Base-by-base conservation (phyloP, 1,140 invertebrate species). In the Drosophila rhopaloa region DNA sequence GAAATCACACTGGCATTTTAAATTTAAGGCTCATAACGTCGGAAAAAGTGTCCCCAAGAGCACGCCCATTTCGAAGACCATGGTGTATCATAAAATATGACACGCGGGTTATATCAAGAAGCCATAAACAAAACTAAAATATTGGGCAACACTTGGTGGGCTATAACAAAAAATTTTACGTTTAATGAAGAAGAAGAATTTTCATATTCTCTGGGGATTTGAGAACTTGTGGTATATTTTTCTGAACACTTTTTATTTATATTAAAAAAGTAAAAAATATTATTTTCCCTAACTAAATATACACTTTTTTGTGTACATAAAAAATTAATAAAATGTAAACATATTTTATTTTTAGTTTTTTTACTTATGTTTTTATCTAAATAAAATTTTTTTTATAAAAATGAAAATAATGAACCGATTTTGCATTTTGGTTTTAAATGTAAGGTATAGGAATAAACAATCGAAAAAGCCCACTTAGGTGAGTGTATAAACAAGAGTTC, bases 51-150 rank as follows among this genome's bases (percentile, higher is more conserved):
- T 67, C 16, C 71, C 60, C 72, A 46, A 67, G 53, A 73, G 72
- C 16, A 47, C 44, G 40, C 16, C 54, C 71, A 79, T 54, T 62
- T 50, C 40, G 74, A 11, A 27, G 74, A 44, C 55, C 38, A 16
- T 44, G 41, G 51, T 24, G n/a, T 32, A 27, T 47, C 83, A 75
- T 88, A 74, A 88, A 83, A 83, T 83, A 86, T 88, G 79, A 88
- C 83, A 86, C 83, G 83, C 76, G 79, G 76, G 57, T 76, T 76
- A 76, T 79, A 86, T 86, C 76, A 76, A 88, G 81, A 72, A 59
- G 51, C 72, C 83, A 86, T 86, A 86, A 86, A 88, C 67, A 86
- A 83, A 50, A 76, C 83, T 88, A 79, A 86, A 71, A 77, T 80
- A 88, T 88, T 76, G 63, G 41, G 72, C 83, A 82, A 88, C 72